A percentile compares a stretch with the other conserved stretches of the same genome.
These are phyloP conservation scores for Megalurothrips usitatus DNA, from an alignment of 2,888 invertebrate species.

Conservation along the genomic window DNA sequence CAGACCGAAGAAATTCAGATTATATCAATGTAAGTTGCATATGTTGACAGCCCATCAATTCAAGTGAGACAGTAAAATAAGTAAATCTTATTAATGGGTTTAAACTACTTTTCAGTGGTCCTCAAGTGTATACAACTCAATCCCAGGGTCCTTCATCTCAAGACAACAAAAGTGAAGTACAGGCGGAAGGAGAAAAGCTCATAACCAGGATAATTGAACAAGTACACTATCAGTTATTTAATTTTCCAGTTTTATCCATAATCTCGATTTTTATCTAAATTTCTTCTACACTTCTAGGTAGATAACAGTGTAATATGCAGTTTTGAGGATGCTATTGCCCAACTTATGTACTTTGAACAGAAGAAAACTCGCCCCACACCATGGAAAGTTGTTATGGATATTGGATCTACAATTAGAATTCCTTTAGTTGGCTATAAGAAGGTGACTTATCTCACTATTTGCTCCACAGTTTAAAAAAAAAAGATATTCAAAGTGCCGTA, in stretches of 20 bases:
- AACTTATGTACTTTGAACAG: slow-evolving; percentile 55
- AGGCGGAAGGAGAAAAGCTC: slow-evolving; percentile 42
- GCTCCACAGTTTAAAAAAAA: too few species aligned
- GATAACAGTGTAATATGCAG: slow-evolving; percentile 50
- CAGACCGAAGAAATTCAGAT: slow-evolving; percentile 56
- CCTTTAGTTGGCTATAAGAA: not conserved
- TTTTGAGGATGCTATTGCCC: slow-evolving; percentile 57
- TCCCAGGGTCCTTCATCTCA: slow-evolving; percentile 46
- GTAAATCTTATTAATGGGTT: not conserved
- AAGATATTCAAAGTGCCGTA: too few species aligned
- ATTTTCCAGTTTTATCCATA: not conserved
- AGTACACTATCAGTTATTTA: slow-evolving; percentile 31
- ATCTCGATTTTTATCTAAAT: slow-evolving; percentile 17
- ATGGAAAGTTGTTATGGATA: slow-evolving; percentile 61
- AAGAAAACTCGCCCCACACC: slow-evolving; percentile 51
- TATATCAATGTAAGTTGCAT: slow-evolving; percentile 57
- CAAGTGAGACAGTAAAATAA: not conserved
- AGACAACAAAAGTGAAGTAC: slow-evolving; percentile 42
- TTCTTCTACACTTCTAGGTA: slow-evolving; percentile 38
- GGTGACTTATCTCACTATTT: not conserved
- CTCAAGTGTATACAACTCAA: slow-evolving; percentile 41
- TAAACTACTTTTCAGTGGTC: slow-evolving; percentile 20
- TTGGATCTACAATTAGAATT: not conserved
- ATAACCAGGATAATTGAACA: slow-evolving; percentile 48
- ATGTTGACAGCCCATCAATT: slow-evolving; percentile 37